Conservation (phyloP, 2,797 vertebrate species). For the Poecilia velifera region DNA sequence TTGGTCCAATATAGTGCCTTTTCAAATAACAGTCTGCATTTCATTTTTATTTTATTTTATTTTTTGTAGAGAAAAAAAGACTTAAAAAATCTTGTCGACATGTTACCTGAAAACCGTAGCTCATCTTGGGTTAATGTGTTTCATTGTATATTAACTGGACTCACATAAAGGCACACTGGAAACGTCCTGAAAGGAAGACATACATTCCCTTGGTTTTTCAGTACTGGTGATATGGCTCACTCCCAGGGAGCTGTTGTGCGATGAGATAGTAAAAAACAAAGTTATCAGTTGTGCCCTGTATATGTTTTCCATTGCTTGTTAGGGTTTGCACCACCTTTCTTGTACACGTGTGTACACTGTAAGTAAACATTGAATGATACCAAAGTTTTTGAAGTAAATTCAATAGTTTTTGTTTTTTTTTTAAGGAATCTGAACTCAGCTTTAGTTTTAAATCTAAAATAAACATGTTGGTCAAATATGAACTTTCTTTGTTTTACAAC, state of each 20-base stretch:
- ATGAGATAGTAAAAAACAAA: background rate
- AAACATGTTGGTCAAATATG: background rate
- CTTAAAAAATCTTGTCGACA: background rate
- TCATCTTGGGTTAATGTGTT: background rate
- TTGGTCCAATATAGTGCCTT: background rate
- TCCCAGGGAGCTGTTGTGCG: background rate
- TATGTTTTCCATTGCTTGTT: background rate
- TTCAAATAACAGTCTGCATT: background rate
- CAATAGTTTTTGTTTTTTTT: background rate
- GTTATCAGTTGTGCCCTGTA: background rate
- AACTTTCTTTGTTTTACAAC: background rate
- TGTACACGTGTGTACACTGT: background rate
- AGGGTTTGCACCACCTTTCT: background rate
- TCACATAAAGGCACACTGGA: background rate
- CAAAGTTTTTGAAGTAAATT: background rate
- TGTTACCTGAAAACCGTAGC: background rate
- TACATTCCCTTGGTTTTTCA: background rate
- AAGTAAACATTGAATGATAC: background rate
- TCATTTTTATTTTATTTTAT: background rate
- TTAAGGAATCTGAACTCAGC: background rate
- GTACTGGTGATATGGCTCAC: background rate
- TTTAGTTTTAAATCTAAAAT: background rate
- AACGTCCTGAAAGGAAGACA: background rate
- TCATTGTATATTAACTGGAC: background rate
- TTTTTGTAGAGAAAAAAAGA: background rate